phyloP scores from a whole-genome alignment of 2,797 vertebrate species.

The Tenualosa ilisha region DNA sequence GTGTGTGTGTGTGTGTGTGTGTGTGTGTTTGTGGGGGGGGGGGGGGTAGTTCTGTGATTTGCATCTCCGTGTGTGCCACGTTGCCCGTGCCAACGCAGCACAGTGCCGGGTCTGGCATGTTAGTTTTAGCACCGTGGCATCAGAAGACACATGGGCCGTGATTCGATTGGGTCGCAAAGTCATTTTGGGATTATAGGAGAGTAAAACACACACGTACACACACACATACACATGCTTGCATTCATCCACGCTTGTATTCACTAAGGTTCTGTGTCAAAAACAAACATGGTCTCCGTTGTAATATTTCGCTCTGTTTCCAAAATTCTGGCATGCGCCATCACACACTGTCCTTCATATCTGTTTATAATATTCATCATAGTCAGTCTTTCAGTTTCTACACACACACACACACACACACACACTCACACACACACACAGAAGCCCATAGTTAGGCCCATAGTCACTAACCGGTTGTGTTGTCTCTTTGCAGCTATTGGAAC shows the following conservation, averaged over 20 bases:
- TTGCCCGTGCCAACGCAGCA: background rate
- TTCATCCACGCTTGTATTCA: background rate
- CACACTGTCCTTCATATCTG: background rate
- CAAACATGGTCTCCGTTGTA: background rate
- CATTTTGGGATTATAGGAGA: background rate
- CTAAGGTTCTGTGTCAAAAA: background rate
- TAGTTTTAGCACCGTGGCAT: conserved; percentile 30
- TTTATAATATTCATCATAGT: background rate
- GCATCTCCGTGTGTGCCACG: conserved; percentile 49
- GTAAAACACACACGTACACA: background rate
- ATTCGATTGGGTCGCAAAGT: background rate
- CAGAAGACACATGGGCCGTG: too few relatives aligned
- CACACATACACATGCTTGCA: background rate
- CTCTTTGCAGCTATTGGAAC: conserved; percentile 85
- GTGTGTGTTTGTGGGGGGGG: too few relatives aligned
- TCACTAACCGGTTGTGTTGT: conserved; percentile 13
- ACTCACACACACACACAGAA: background rate
- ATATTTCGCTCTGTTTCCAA: background rate
- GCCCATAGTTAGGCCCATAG: background rate
- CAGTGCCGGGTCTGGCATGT: conserved; percentile 40
- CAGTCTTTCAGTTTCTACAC: background rate
- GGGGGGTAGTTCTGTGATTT: conserved; percentile 42
- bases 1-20: too few relatives aligned
- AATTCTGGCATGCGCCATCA: background rate
- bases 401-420: background rate